A percentile compares a stretch with the other conserved stretches of the same genome.
Conservation (phyloP, 2,888 invertebrate species). For the Pollenia amentaria region DNA sequence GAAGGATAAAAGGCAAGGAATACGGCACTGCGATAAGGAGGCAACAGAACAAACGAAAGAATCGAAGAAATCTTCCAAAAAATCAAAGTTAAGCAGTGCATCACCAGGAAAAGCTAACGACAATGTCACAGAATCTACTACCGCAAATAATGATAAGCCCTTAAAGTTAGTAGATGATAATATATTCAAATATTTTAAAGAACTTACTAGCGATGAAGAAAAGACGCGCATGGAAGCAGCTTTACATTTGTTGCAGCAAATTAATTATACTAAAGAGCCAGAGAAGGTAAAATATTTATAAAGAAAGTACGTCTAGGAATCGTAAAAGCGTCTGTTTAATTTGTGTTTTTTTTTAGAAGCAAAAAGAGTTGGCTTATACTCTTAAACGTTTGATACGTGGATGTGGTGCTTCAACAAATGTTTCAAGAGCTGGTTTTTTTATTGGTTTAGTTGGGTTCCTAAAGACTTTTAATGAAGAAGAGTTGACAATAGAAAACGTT, state of each 20-base stretch:
- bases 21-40: constrained; percentile 25
- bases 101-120: constrained; percentile 11
- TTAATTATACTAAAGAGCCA: constrained; percentile 76
- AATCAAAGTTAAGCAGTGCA: constrained; percentile 25
- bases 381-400: constrained; percentile 90
- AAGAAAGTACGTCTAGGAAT: neutral
- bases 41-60: neutral
- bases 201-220: constrained; percentile 78
- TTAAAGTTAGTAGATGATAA: constrained; percentile 75
- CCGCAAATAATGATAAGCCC: constrained; percentile 15
- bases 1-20: constrained; percentile 68
- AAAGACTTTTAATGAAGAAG: constrained; percentile 80
- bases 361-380: constrained; percentile 88
- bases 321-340: no score
- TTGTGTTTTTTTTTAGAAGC: constrained; percentile 84
- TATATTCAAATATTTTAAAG: constrained; percentile 79
- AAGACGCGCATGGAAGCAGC: constrained; percentile 77
- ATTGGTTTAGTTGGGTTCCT: constrained; percentile 88
- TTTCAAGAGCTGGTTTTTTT: constrained; percentile 89
- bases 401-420: constrained; percentile 88
- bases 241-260: constrained; percentile 76
- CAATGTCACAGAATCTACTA: neutral
- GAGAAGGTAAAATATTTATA: constrained; percentile 76
- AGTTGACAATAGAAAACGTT: constrained; percentile 86
- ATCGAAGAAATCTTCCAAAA: constrained; percentile 22